phyloP scores from a whole-genome alignment of 2,797 vertebrate species.

The Myripristis jacobus region DNA sequence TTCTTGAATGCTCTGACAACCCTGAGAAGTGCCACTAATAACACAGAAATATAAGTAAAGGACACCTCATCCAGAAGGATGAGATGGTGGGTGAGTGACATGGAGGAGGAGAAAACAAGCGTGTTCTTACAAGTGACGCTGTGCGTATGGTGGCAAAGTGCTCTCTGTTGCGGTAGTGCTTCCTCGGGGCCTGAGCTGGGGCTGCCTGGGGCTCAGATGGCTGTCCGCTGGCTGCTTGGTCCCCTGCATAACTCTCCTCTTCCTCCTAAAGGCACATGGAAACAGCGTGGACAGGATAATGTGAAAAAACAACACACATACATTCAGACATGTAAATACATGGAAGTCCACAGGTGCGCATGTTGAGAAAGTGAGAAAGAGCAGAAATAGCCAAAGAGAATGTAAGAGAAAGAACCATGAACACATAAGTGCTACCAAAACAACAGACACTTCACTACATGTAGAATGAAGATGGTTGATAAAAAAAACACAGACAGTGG shows the following conservation, averaged over 20 bases:
- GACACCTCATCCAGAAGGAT: background rate
- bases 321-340: background rate
- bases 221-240: conserved; percentile 86
- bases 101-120: background rate
- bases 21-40: background rate
- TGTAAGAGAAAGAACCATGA: background rate
- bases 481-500: too few species aligned
- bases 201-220: conserved; percentile 90
- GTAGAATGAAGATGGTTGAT: too few species aligned
- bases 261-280: conserved; percentile 80
- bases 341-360: background rate
- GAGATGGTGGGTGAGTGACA: background rate
- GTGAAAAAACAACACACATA: background rate
- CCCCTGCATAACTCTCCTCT: conserved; percentile 91
- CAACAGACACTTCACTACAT: background rate
- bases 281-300: conserved; percentile 15
- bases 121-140: conserved; percentile 90
- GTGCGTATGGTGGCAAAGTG: conserved; percentile 99
- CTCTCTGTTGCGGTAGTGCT: conserved; percentile 97
- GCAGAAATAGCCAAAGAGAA: background rate
- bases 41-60: background rate
- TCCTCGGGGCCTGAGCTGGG: conserved; percentile 88
- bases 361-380: background rate
- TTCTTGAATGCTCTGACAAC: background rate
- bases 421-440: too few species aligned